Evolutionary conservation across 2,113 vertebrate species (phyloP), one percentile per base, ranked within the genome.

Genomic region (Pitta sordida): DNA sequence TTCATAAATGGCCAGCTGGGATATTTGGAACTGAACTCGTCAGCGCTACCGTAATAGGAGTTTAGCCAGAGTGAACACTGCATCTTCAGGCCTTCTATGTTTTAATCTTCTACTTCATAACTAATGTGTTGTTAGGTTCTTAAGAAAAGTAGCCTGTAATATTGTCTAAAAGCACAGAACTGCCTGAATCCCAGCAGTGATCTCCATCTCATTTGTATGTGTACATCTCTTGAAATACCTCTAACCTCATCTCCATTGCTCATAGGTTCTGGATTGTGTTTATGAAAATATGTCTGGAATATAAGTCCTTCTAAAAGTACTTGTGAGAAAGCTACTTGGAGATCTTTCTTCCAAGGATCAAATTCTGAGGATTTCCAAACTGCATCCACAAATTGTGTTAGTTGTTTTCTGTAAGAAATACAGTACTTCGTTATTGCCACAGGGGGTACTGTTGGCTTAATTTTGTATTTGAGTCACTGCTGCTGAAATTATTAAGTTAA

Each of bases 401-500:
- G 36, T 90, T 95, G 36, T 90, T 95, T 79, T 95, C 85, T 73
- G 58, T 91, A 69, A 68, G 49, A 85, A 84, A 91, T 92, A 97
- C 97, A 98, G 94, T 98, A 95, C 97, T 97, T 94, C 95, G n/a
- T 95, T 97, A 93, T 96, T 97, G 96, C 98, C 97, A 98, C 94
- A 98, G 98, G 98, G 97, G 98, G 98, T 98, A 98, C 97, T 98
- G 94, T 98, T 97, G 97, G 93, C 96, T 97, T 97, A 97, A 98
- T 98, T 98, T 98, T 98, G 95, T 94, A 18, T 91, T 90, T 91
- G 86, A 97, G 89, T 92, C 89, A 56, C 55, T 93, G 90, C 94
- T 96, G 96, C 92, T 98, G 97, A 98, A 97, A 97, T 97, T 96
- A 97, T 98, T 97, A 97, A 97, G 64, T 92, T 97, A 97, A 97